These are phyloP conservation scores for Hozukius guyotensis DNA, from an alignment of 2,797 vertebrate species.

Conservation along the genomic window DNA sequence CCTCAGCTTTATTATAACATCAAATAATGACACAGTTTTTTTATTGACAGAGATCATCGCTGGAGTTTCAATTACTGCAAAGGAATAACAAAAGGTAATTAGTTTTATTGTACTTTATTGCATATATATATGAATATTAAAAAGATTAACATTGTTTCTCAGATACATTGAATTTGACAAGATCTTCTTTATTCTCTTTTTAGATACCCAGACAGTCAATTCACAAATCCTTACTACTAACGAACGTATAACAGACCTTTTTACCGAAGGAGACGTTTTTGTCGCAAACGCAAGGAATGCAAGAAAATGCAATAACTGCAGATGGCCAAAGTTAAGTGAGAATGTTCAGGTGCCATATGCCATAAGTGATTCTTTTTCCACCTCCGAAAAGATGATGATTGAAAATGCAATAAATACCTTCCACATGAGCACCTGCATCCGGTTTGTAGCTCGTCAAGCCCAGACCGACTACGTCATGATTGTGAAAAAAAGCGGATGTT, in stretches of 20 bases:
- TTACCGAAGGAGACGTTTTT: background rate
- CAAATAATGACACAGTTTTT: background rate
- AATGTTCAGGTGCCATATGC: background rate
- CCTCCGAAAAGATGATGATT: accelerated
- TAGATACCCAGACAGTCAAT: too few species aligned
- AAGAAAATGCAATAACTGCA: background rate
- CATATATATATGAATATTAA: background rate
- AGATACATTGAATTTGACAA: background rate
- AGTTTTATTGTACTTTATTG: background rate
- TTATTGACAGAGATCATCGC: slow-evolving; percentile 22
- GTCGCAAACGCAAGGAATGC: background rate
- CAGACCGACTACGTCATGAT: background rate
- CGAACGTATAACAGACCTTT: too few species aligned
- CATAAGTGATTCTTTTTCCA: background rate
- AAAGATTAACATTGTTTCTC: background rate
- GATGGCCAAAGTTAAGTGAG: background rate
- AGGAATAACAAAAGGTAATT: slow-evolving; percentile 2
- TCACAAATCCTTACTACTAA: too few species aligned
- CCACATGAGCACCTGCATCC: slow-evolving; percentile 2
- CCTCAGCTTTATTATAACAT: background rate
- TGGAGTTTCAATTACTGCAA: slow-evolving; percentile 40
- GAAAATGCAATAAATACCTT: background rate
- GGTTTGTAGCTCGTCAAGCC: background rate
- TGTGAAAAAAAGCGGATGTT: background rate
- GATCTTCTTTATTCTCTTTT: background rate